A percentile compares a stretch with the other conserved stretches of the same genome.
phyloP scores from a whole-genome alignment of 2,888 invertebrate species.

The Incurvaria masculella region DNA sequence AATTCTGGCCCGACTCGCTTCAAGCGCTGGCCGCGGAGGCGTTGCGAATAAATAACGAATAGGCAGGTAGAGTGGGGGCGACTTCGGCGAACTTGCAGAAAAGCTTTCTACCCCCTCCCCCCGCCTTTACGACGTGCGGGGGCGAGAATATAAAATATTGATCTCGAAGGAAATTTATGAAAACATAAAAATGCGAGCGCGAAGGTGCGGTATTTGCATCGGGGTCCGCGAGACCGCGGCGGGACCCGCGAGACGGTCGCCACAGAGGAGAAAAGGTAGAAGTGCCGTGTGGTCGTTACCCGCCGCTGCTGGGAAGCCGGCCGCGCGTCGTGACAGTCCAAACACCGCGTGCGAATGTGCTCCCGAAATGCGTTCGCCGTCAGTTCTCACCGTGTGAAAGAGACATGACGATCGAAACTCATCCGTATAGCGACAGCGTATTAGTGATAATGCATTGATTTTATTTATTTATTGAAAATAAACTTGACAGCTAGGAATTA shows the following conservation, averaged over 20 bases:
- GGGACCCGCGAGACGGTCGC: too few species aligned
- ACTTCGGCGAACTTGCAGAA: conserved; percentile 19
- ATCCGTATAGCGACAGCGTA: too few species aligned
- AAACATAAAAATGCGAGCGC: conserved; percentile 43
- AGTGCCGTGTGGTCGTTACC: background rate
- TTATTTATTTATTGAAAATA: too few species aligned
- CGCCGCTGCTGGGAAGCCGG: conserved; percentile 2
- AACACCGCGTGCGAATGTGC: too few species aligned
- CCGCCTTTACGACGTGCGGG: conserved; percentile 32
- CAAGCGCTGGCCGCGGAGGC: conserved; percentile 1
- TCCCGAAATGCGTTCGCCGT: too few species aligned
- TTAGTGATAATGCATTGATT: too few species aligned
- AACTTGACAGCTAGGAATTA: too few species aligned
- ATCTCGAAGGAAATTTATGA: conserved; percentile 49
- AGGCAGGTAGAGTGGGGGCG: conserved; percentile 9
- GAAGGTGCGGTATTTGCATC: conserved; percentile 24
- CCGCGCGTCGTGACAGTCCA: conserved; percentile 28
- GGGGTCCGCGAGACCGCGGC: too few species aligned
- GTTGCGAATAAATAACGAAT: conserved; percentile 13
- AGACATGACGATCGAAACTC: too few species aligned
- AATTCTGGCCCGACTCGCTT: too few species aligned
- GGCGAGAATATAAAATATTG: conserved; percentile 49
- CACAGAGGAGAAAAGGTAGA: too few species aligned
- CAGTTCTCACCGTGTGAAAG: too few species aligned
- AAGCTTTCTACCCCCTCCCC: conserved; percentile 22